These are phyloP conservation scores for Parthenolecanium corni DNA, from an alignment of 2,888 invertebrate genomes.

Conservation along the genomic window DNA sequence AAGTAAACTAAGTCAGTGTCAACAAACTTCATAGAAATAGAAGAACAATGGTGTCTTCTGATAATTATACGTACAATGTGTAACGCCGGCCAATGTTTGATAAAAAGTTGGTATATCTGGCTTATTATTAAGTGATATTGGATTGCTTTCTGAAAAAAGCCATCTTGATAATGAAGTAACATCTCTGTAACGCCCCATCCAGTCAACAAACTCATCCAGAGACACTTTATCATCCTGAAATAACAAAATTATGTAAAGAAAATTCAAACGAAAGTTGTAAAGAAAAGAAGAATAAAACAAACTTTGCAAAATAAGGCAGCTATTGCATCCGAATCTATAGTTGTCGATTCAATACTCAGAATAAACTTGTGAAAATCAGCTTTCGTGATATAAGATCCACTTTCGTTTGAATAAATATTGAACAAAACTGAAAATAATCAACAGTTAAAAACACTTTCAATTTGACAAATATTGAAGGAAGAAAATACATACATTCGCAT, in stretches of 20 bases:
- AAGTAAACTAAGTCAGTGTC: no score
- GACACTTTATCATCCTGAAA: slow-evolving; percentile 34
- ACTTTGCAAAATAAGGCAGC: slow-evolving; percentile 42
- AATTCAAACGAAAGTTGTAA: neutral
- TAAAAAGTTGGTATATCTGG: slow-evolving; percentile 83
- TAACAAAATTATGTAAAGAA: neutral
- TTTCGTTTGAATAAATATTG: slow-evolving; percentile 73
- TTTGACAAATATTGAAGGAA: neutral
- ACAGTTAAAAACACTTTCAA: neutral
- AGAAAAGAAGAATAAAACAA: slow-evolving; percentile 30
- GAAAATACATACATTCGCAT: slow-evolving; percentile 50
- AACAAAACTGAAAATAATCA: slow-evolving; percentile 57
- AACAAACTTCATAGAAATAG: no score
- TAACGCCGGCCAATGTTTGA: slow-evolving; percentile 86
- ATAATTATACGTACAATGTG: slow-evolving; percentile 66
- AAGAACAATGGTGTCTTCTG: no score
- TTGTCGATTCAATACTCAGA: slow-evolving; percentile 37
- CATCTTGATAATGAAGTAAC: slow-evolving; percentile 71
- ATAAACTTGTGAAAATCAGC: slow-evolving; percentile 51
- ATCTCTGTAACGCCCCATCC: slow-evolving; percentile 63
- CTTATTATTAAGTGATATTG: slow-evolving; percentile 62
- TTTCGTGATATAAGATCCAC: slow-evolving; percentile 58
- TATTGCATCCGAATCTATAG: slow-evolving; percentile 40
- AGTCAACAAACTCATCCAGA: slow-evolving; percentile 60
- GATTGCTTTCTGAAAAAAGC: slow-evolving; percentile 58